Evolutionary conservation across 2,888 invertebrate species (phyloP).

Genomic region (Aleiodes testaceus): DNA sequence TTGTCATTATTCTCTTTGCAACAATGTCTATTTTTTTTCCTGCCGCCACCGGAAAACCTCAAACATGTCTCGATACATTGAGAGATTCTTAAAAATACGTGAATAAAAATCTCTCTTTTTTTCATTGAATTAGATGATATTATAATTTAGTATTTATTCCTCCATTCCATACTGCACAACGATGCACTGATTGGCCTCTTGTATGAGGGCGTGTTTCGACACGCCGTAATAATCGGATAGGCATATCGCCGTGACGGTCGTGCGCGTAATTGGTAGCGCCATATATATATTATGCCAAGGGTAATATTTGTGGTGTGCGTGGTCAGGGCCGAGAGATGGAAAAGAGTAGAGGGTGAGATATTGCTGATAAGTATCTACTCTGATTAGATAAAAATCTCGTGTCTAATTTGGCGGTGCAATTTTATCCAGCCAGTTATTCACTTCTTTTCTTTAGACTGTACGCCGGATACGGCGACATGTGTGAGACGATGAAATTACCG

Average conservation of each 20-base stretch:
- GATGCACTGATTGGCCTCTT: slow-evolving; percentile 36
- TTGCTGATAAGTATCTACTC: slow-evolving; percentile 6
- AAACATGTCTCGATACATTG: slow-evolving; percentile 1
- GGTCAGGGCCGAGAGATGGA: slow-evolving; percentile 14
- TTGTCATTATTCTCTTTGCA: slow-evolving; percentile 37
- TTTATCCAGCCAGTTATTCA: slow-evolving; percentile 2
- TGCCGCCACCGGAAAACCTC: slow-evolving; percentile 41
- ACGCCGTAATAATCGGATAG: slow-evolving; percentile 41
- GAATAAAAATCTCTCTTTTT: slow-evolving; percentile 2
- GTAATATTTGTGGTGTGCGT: neutral
- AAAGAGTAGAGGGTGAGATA: slow-evolving; percentile 4
- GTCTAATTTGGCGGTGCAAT: neutral
- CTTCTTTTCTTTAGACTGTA: neutral
- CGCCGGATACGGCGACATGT: slow-evolving; percentile 67
- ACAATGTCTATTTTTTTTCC: slow-evolving; percentile 10
- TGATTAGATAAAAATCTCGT: slow-evolving; percentile 19
- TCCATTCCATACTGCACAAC: slow-evolving; percentile 15
- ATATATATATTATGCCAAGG: slow-evolving; percentile 25
- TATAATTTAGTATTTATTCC: slow-evolving; percentile 1
- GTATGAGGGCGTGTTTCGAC: slow-evolving; percentile 41
- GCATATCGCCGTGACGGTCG: slow-evolving; percentile 45
- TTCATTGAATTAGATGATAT: neutral
- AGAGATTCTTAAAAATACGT: neutral
- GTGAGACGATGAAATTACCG: slow-evolving; percentile 70
- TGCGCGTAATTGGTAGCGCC: slow-evolving; percentile 51